Percentiles rank a stretch among this genome's conserved stretches.
phyloP scores from a whole-genome alignment of 2,888 invertebrate genomes.

The Sarcophaga subvicina region DNA sequence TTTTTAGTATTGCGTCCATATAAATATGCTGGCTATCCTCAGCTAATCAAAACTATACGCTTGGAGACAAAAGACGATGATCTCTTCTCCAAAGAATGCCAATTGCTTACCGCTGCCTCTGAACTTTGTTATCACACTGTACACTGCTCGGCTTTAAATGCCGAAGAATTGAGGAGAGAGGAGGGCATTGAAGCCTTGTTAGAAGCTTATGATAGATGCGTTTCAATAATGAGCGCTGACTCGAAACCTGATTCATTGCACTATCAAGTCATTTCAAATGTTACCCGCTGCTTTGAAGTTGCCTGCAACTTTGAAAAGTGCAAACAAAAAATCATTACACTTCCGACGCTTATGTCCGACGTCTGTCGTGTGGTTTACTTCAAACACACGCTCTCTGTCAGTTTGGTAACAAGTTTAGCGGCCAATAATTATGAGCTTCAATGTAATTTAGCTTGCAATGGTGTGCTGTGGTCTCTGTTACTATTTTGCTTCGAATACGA shows the following conservation, averaged over 20 bases:
- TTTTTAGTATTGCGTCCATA: slow-evolving; percentile 92
- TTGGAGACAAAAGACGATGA: slow-evolving; percentile 96
- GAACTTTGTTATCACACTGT: slow-evolving; percentile 98
- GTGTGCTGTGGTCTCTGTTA: slow-evolving; percentile 95
- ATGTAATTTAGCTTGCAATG: slow-evolving; percentile 90
- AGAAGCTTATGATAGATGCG: slow-evolving; percentile 96
- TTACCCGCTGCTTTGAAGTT: slow-evolving; percentile 96
- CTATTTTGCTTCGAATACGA: slow-evolving; percentile 97
- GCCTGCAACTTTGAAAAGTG: slow-evolving; percentile 97
- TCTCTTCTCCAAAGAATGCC: slow-evolving; percentile 93
- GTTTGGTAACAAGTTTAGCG: slow-evolving; percentile 93
- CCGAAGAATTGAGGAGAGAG: slow-evolving; percentile 97
- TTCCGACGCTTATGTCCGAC: slow-evolving; percentile 94
- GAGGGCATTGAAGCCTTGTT: slow-evolving; percentile 93
- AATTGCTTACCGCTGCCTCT: slow-evolving; percentile 94
- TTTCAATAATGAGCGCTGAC: slow-evolving; percentile 92
- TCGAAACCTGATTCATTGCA: slow-evolving; percentile 90
- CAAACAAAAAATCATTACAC: slow-evolving; percentile 91
- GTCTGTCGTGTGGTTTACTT: slow-evolving; percentile 93
- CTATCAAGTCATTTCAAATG: slow-evolving; percentile 95
- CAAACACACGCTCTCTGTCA: slow-evolving; percentile 95
- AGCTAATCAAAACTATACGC: slow-evolving; percentile 96
- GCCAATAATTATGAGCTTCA: slow-evolving; percentile 92
- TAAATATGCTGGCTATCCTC: slow-evolving; percentile 99
- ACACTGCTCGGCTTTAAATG: slow-evolving; percentile 97